These are phyloP conservation scores for Apodemia duryi DNA, from an alignment of 2,888 invertebrate genomes.

Conservation along the genomic window DNA sequence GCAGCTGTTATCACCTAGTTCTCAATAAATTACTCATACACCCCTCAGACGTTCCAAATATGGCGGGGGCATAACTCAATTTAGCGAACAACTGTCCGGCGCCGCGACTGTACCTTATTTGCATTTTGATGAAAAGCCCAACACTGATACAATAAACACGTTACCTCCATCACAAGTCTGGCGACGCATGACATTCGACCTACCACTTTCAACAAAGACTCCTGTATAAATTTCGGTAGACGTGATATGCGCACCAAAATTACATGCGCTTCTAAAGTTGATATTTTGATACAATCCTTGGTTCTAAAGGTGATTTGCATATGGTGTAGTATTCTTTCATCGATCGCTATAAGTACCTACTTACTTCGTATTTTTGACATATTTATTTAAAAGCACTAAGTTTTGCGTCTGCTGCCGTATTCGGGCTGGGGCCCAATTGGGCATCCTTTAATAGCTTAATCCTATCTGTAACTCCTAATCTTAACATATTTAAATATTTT, in stretches of 20 bases:
- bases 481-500: no score
- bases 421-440: no score
- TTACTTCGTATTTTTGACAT: no score
- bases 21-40: conserved; percentile 7
- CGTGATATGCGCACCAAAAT: neutral
- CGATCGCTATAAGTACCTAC: no score
- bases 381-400: no score
- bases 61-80: conserved; percentile 65
- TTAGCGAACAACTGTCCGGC: conserved; percentile 65
- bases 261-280: no score
- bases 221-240: neutral
- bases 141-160: conserved; percentile 77
- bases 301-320: no score
- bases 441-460: no score
- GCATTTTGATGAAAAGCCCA: conserved; percentile 75
- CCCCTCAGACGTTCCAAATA: conserved; percentile 35
- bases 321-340: no score
- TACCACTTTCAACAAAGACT: conserved; percentile 23
- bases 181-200: conserved; percentile 35
- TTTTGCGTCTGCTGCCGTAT: no score
- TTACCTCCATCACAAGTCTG: conserved; percentile 37
- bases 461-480: no score
- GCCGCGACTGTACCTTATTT: conserved; percentile 59
- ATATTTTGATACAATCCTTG: no score
- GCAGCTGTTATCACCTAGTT: neutral